These are phyloP conservation scores for Agrenia bidenticulata DNA, from an alignment of 2,888 invertebrate species.

Conservation along the genomic window DNA sequence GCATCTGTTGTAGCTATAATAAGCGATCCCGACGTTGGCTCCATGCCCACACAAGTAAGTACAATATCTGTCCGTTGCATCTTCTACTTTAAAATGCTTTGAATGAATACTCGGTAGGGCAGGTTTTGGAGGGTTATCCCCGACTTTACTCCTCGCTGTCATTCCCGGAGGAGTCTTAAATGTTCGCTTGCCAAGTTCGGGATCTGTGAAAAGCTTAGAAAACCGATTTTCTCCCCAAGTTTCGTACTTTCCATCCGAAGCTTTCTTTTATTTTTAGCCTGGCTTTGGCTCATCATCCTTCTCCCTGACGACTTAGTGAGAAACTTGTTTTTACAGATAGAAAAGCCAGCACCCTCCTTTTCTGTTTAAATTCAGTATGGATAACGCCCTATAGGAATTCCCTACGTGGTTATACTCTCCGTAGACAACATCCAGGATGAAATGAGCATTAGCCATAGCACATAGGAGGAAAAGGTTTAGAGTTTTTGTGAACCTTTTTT, in stretches of 20 bases:
- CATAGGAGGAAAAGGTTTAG: too few species aligned
- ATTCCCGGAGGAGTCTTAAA: background rate
- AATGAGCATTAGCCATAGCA: too few species aligned
- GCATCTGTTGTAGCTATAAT: background rate
- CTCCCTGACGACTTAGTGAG: too few species aligned
- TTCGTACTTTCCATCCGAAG: background rate
- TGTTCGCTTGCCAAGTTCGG: constrained; percentile 3
- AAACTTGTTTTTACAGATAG: too few species aligned
- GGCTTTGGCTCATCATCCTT: background rate
- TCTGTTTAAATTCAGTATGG: too few species aligned
- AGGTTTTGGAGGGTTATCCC: background rate
- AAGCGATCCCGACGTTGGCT: constrained; percentile 39
- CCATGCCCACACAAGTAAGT: constrained; percentile 44
- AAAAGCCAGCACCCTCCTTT: too few species aligned
- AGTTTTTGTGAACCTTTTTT: too few species aligned
- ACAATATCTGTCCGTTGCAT: background rate
- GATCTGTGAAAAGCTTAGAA: background rate
- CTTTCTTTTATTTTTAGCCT: constrained; percentile 13
- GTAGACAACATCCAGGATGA: too few species aligned
- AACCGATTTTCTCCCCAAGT: constrained; percentile 5
- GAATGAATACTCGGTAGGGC: too few species aligned
- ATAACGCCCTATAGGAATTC: too few species aligned
- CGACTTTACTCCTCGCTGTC: background rate
- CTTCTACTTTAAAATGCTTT: too few species aligned
- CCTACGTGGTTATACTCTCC: too few species aligned